These are phyloP conservation scores for Elachura formosa DNA, from an alignment of 2,113 vertebrate genomes.

Conservation along the genomic window DNA sequence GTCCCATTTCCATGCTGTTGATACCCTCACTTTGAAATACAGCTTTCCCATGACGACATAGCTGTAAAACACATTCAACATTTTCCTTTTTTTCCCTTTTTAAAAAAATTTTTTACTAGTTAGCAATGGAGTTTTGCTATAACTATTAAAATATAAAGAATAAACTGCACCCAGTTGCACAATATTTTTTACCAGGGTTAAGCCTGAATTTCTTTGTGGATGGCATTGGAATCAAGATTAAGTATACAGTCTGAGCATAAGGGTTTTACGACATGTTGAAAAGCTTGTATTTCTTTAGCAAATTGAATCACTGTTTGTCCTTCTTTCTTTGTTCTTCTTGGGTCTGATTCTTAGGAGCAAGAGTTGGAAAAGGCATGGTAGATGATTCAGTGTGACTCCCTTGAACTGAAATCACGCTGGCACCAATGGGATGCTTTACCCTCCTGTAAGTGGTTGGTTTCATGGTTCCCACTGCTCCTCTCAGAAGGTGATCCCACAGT, in stretches of 20 bases:
- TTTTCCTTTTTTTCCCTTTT: neutral
- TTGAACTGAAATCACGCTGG: neutral
- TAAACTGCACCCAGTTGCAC: conserved; percentile 60
- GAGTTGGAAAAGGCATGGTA: neutral
- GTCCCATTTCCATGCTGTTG: conserved; percentile 27
- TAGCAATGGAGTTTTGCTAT: conserved; percentile 43
- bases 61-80: conserved; percentile 50
- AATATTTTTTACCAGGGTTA: conserved; percentile 60
- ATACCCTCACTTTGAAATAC: conserved; percentile 51
- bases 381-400: conserved; percentile 7
- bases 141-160: conserved; percentile 59
- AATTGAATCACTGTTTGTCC: conserved; percentile 30
- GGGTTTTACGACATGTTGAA: conserved; percentile 8
- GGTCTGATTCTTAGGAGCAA: neutral
- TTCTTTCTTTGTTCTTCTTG: conserved; percentile 26
- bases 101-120: no score
- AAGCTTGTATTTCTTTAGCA: conserved; percentile 28
- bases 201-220: conserved; percentile 43
- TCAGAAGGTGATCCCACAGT: neutral
- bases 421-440: neutral
- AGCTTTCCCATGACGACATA: conserved; percentile 55
- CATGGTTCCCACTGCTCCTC: neutral
- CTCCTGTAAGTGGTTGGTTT: neutral
- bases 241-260: neutral
- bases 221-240: conserved; percentile 47